Evolutionary conservation across 1,140 invertebrate species (phyloP), one percentile per base, ranked within the genome.

Genomic region (Apis florea): DNA sequence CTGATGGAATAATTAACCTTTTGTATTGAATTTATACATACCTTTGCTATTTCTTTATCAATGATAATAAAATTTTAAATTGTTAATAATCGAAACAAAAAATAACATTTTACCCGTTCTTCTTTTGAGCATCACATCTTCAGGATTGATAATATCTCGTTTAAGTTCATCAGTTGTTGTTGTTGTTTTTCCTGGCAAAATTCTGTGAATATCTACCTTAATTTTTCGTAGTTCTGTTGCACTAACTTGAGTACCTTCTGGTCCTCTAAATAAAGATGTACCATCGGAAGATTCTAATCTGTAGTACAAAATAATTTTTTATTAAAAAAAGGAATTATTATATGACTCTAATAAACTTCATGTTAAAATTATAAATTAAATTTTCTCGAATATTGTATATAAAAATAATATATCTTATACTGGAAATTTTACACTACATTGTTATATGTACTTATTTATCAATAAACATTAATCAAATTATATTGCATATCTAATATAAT

Each of bases 151-250:
- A 66, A 90, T 90, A 51, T 86, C 82, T n/a, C 89, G 63, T 13
- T 85, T n/a, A 51, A 90, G 66, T 49, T 79, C 72, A 5, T 8
- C 24, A 47, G 73, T 26, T 12, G 69, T 26, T 19, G 63, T 71
- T 66, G 31, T 40, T 40, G 31, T 0, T 40, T 79, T 72, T 47
- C 19, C 64, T 31, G 85, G 68, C 68, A 91, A 84, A 56, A 88
- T 85, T 58, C 89, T 78, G 17, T 85, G 83, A 80, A 91, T 90
- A 78, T 90, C 84, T 74, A 90, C 85, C 85, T 89, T 88, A 24
- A 91, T 91, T 64, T 70, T 78, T 24, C 79, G 84, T 12, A 91
- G 47, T 51, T 90, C 89, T 19, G 47, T 61, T 26, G 70, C 21
- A 66, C 76, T 81, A 77, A 90, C 80, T 53, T 84, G 70, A 59